phyloP scores from a whole-genome alignment of 1,140 invertebrate species.

The Anastrepha obliqua region DNA sequence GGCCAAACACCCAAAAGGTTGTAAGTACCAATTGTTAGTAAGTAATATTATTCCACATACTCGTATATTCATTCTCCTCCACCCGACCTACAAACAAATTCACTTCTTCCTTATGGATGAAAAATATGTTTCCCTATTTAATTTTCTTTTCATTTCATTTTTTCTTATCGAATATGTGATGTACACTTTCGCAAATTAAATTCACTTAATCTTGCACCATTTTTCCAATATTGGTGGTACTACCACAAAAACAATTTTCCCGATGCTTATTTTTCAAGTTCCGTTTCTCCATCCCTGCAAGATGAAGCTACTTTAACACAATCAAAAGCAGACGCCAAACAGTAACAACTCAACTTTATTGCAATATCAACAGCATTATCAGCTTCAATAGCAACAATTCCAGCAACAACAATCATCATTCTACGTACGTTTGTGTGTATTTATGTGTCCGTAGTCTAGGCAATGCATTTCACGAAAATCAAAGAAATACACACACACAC shows the following conservation, averaged over 20 bases:
- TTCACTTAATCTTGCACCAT: no score
- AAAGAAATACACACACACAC: background rate
- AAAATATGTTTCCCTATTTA: no score
- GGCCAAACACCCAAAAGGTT: no score
- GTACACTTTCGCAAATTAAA: no score
- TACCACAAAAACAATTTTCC: background rate
- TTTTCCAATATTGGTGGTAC: no score
- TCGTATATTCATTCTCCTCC: no score
- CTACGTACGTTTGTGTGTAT: background rate
- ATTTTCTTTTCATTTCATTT: no score
- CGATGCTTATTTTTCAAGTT: background rate
- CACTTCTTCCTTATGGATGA: no score
- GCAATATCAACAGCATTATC: conserved; percentile 40
- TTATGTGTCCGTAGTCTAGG: background rate
- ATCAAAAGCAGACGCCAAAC: background rate
- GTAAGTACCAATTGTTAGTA: no score
- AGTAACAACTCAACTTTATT: conserved; percentile 17
- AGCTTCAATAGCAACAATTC: background rate
- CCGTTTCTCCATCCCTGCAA: background rate
- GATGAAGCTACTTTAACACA: background rate
- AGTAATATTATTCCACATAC: no score
- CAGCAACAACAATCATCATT: background rate
- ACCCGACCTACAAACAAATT: no score
- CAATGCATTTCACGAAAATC: background rate
- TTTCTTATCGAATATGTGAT: no score